Evolutionary conservation across 2,888 invertebrate species (phyloP).

Genomic region (Andrena minutula): DNA sequence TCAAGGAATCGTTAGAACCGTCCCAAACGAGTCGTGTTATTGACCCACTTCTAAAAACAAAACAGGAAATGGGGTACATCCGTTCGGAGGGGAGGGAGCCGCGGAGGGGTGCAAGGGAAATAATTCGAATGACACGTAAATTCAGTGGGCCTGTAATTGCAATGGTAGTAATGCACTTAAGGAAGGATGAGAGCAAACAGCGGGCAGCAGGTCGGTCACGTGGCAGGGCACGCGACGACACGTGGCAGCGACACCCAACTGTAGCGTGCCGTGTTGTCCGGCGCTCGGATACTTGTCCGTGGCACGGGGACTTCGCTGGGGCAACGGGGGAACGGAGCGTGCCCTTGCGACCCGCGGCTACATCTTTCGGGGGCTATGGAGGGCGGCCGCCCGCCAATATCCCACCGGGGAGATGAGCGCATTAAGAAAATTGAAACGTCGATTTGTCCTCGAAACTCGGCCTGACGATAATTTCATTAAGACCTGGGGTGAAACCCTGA

Average conservation of each 20-base stretch:
- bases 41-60: slow-evolving; percentile 39
- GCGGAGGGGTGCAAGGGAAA: background rate
- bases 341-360: slow-evolving; percentile 51
- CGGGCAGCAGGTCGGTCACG: slow-evolving; percentile 78
- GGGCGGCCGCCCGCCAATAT: slow-evolving; percentile 55
- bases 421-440: slow-evolving; percentile 85
- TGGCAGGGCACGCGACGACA: slow-evolving; percentile 79
- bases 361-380: slow-evolving; percentile 55
- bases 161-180: slow-evolving; percentile 76
- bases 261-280: slow-evolving; percentile 55
- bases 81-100: background rate
- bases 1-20: background rate
- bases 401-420: slow-evolving; percentile 77
- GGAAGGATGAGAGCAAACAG: slow-evolving; percentile 73
- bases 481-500: slow-evolving; percentile 55
- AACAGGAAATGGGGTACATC: background rate
- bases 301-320: slow-evolving; percentile 31
- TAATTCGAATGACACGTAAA: slow-evolving; percentile 49
- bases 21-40: slow-evolving; percentile 20
- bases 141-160: slow-evolving; percentile 72
- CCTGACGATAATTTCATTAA: slow-evolving; percentile 83
- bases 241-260: slow-evolving; percentile 76
- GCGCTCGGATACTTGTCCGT: slow-evolving; percentile 38
- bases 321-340: slow-evolving; percentile 10
- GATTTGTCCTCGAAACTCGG: slow-evolving; percentile 82